Conservation (phyloP, 2,888 invertebrate species). For the Syrista parreyssii region DNA sequence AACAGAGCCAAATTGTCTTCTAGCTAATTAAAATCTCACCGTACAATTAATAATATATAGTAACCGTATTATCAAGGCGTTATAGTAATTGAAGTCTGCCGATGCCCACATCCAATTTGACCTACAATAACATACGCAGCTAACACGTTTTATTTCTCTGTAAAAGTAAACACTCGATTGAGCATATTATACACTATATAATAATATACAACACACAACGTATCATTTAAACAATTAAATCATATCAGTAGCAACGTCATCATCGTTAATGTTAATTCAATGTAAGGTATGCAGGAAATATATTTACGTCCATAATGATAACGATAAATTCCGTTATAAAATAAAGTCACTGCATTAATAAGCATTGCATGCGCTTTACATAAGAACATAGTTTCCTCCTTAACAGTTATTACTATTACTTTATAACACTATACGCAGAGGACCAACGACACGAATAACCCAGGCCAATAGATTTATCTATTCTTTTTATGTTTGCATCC, state of each 20-base stretch:
- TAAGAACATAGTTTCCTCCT: slow-evolving; percentile 11
- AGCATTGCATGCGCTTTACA: slow-evolving; percentile 9
- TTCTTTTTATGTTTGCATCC: background rate
- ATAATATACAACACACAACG: background rate
- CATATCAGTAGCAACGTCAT: background rate
- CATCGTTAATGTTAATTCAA: slow-evolving; percentile 5
- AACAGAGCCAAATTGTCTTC: background rate
- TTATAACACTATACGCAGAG: slow-evolving; percentile 15
- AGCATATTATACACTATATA: background rate
- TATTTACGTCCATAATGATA: slow-evolving; percentile 10
- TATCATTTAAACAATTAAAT: background rate
- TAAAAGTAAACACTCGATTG: background rate
- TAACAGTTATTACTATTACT: background rate
- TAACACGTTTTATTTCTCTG: background rate
- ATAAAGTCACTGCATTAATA: slow-evolving; percentile 11
- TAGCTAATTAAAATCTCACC: background rate
- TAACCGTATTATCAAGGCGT: background rate
- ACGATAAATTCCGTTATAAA: slow-evolving; percentile 14
- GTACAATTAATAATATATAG: background rate
- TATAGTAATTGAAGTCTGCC: background rate
- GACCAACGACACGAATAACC: slow-evolving; percentile 23
- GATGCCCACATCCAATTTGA: background rate
- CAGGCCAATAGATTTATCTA: slow-evolving; percentile 11
- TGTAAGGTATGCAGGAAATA: slow-evolving; percentile 19
- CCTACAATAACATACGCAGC: background rate